Evolutionary conservation across 2,888 invertebrate species (phyloP), one percentile per base, ranked within the genome.

Genomic region (Ectobius pallidus): DNA sequence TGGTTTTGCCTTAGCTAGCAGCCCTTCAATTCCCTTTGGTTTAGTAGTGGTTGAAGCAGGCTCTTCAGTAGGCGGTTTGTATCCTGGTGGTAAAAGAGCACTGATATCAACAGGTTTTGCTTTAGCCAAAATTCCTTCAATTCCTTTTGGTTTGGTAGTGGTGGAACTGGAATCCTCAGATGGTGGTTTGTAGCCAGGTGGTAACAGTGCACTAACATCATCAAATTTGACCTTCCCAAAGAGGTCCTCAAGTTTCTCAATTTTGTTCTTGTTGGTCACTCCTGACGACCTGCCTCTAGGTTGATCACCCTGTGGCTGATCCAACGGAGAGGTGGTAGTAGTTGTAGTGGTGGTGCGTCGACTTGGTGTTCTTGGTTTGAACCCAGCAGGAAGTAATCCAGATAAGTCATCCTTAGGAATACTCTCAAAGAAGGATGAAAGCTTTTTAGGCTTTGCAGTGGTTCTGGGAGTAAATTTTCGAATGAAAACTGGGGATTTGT

Each of bases 1-100:
- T 79, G 52, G 80, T 81, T 79, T 81, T 78, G 42, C 79, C 75
- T 81, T 81, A 16, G 78, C 79, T 3, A 84, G 75, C 46, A 84
- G n/a, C 76, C 79, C 70, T 76, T 80, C 79, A 39, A 80, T 74
- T 63, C 34, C 11, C 16, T 55, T 42, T 18, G 73, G 65, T 22
- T 73, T 63, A 72, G 71, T 32, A 20, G 74, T 58, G 1, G 77
- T 73, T 3, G 78, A 49, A 27, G 74, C 68, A 16, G 20, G 30
- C 20, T 63, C 63, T 39, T 70, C 85, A 42, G 84, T 80, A 71
- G 80, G 81, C 11, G 84, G 79, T 77, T 90, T 91, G 78, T 87
- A 92, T 2, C 89, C 90, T 9, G 89, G 87, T n/a, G 91, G 91
- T 75, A 91, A 81, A 73, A 92, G 87, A 70, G 88, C 87, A 58